phyloP scores from a whole-genome alignment of 2,888 invertebrate genomes.

The Drosophila lutescens region DNA sequence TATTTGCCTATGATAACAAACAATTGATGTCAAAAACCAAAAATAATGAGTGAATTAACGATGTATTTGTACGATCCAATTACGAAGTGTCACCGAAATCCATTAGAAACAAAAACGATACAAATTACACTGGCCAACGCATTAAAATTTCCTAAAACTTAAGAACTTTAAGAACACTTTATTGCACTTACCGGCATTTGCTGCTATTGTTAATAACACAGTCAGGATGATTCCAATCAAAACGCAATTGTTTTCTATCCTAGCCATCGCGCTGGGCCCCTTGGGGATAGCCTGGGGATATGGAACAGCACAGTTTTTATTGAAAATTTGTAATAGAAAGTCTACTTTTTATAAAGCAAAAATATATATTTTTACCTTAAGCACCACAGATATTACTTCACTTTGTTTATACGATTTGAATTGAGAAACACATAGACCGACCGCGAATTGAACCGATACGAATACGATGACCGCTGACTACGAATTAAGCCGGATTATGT shows the following conservation, averaged over 20 bases:
- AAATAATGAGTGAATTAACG: too few species aligned
- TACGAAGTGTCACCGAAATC: too few species aligned
- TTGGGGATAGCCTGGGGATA: constrained; percentile 43
- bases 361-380: constrained; percentile 48
- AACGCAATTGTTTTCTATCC: constrained; percentile 28
- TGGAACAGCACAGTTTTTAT: constrained; percentile 19
- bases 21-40: too few species aligned
- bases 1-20: too few species aligned
- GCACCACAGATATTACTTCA: constrained; percentile 27
- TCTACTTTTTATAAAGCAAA: neutral
- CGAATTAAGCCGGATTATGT: constrained; percentile 72
- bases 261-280: constrained; percentile 31
- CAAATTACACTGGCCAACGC: too few species aligned
- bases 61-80: too few species aligned
- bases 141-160: too few species aligned
- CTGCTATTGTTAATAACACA: constrained; percentile 45
- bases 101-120: too few species aligned
- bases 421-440: constrained; percentile 30
- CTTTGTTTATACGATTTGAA: constrained; percentile 38
- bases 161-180: neutral
- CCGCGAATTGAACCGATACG: constrained; percentile 44
- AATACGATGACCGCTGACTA: constrained; percentile 72
- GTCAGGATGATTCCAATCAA: constrained; percentile 38
- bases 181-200: constrained; percentile 48
- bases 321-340: neutral